These are phyloP conservation scores for Eurystomus glaucurus DNA, from an alignment of 2,797 vertebrate genomes.

Conservation along the genomic window DNA sequence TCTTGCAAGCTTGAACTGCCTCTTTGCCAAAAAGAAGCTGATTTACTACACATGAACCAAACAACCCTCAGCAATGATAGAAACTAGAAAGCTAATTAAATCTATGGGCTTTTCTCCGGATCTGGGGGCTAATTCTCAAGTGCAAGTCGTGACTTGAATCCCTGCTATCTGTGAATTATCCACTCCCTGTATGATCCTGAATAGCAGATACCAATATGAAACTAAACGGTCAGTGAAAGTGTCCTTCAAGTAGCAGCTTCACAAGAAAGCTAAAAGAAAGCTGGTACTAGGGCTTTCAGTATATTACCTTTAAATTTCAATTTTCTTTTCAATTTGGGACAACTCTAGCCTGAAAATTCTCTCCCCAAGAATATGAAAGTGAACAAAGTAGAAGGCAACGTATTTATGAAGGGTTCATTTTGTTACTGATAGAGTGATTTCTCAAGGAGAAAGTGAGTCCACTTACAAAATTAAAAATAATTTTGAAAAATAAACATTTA, in stretches of 20 bases:
- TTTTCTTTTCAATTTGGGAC: not conserved
- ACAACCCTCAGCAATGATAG: not conserved
- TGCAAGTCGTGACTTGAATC: conserved; percentile 15
- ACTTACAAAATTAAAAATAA: not conserved
- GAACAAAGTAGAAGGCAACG: not conserved
- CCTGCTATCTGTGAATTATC: not conserved
- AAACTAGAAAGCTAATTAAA: not conserved
- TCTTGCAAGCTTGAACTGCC: not conserved
- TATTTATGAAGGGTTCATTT: not conserved
- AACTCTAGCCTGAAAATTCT: not conserved
- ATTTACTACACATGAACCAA: not conserved
- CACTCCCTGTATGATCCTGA: not conserved
- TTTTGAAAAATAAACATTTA: not conserved
- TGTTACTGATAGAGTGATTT: not conserved
- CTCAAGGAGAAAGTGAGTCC: not conserved
- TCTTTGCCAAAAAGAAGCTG: not conserved
- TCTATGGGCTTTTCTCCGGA: not conserved
- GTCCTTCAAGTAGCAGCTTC: not conserved
- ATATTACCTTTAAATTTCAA: not conserved
- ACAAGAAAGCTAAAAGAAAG: not conserved
- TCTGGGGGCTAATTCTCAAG: not conserved
- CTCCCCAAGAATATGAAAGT: not conserved
- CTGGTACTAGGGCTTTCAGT: not conserved
- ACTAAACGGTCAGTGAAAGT: not conserved
- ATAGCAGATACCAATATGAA: not conserved